Evolutionary conservation across 2,797 vertebrate species (phyloP).

Genomic region (Trematomus bernacchii): DNA sequence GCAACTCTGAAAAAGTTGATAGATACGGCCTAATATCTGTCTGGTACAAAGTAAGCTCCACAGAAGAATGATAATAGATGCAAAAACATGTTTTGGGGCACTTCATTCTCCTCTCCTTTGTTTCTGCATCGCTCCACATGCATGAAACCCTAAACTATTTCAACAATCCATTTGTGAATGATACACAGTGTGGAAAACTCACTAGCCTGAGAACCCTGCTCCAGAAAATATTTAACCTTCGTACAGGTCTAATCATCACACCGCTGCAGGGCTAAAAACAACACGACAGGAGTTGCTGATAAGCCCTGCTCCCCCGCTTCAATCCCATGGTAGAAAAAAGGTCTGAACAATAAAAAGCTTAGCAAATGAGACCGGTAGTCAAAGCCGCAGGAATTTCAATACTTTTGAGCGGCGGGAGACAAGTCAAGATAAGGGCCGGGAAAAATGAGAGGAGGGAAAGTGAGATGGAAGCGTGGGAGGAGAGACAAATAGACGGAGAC

Average conservation of each 20-base stretch:
- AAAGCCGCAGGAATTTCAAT: conserved; percentile 77
- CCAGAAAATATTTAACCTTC: conserved; percentile 76
- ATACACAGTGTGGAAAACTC: conserved; percentile 62
- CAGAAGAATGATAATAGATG: neutral
- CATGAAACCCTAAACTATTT: conserved; percentile 18
- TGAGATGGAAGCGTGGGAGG: conserved; percentile 25
- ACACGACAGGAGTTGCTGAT: conserved; percentile 53
- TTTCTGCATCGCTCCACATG: conserved; percentile 11
- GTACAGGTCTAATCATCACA: conserved; percentile 69
- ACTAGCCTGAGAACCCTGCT: conserved; percentile 37
- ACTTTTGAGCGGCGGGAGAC: conserved; percentile 59
- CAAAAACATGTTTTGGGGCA: neutral
- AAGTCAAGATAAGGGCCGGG: conserved; percentile 26
- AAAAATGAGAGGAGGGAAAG: conserved; percentile 21
- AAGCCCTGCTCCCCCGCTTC: conserved; percentile 41
- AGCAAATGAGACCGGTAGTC: conserved; percentile 36
- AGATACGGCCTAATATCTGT: neutral
- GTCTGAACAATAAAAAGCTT: conserved; percentile 69
- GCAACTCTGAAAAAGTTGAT: neutral
- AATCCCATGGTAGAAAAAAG: conserved; percentile 21
- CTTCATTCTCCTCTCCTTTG: neutral
- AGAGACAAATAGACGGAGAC: neutral
- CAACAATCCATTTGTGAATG: conserved; percentile 48
- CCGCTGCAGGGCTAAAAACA: conserved; percentile 46
- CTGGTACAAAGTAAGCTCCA: neutral